A percentile compares a stretch with the other conserved stretches of the same genome.
Evolutionary conservation across 1,140 invertebrate species (phyloP).

Genomic region (Holcopasites calliopsidis): DNA sequence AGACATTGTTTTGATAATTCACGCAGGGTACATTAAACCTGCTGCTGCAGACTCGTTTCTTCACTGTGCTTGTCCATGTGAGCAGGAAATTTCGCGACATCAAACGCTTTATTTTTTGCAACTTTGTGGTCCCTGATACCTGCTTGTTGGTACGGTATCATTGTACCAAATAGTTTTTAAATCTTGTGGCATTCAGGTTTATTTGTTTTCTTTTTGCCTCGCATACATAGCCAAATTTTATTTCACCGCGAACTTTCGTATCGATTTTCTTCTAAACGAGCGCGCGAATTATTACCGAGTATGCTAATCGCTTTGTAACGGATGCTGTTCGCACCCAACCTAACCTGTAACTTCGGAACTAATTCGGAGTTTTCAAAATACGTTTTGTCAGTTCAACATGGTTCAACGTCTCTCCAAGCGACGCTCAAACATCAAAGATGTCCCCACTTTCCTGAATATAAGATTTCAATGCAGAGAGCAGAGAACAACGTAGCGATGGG

Average conservation of each 20-base stretch:
- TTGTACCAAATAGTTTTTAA: background rate
- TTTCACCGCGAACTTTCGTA: background rate
- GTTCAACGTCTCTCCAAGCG: background rate
- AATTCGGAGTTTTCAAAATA: background rate
- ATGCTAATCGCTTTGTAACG: background rate
- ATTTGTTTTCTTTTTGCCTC: constrained; percentile 41
- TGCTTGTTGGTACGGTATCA: background rate
- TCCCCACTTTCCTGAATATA: background rate
- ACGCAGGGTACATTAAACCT: constrained; percentile 20
- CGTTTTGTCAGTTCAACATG: constrained; percentile 30
- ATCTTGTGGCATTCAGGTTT: constrained; percentile 14
- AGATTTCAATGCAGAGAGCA: too few species aligned
- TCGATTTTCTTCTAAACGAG: constrained; percentile 21
- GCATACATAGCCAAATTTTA: constrained; percentile 42
- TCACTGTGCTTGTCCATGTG: background rate
- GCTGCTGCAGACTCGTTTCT: background rate
- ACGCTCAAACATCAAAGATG: constrained; percentile 5
- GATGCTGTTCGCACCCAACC: background rate
- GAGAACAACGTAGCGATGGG: too few species aligned
- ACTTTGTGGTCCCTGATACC: background rate
- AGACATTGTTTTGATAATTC: constrained; percentile 61
- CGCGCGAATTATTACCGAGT: background rate
- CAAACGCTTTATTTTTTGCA: background rate
- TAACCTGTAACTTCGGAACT: background rate
- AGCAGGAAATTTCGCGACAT: background rate